Base-by-base conservation (phyloP, 2,113 vertebrate species). In the Ornithorhynchus anatinus region DNA sequence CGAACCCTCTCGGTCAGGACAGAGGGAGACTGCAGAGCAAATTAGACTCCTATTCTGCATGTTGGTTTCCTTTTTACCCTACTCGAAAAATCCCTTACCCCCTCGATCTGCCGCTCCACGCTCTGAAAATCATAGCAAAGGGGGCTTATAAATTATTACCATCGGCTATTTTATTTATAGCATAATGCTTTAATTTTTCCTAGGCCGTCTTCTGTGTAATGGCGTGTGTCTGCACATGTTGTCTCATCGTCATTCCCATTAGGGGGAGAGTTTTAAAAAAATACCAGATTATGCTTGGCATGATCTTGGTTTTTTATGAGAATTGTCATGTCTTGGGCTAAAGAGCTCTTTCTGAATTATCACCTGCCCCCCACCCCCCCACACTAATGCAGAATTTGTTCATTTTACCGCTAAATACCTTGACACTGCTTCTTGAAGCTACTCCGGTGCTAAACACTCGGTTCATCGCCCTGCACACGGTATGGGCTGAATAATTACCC, bases 131-230 rank as follows among this genome's bases (percentile, higher is more conserved):
- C 43, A 54, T 32, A 48, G 58, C 43, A 44, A 48, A 14, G 5
- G n/a, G 45, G 50, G 48, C 42, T 20, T 45, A 56, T 40, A 64
- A 75, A 64, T 62, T 20, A 61, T 25, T 32, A 44, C 4, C 15
- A 8, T 20, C 58, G 38, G 36, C 60, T 8, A 31, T 52, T 57
- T 2, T 36, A 4, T 23, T 75, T 36, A 57, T 31, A 36, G 35
- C 6, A 23, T 39, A 47, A 69, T 10, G 47, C 38, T 60, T 79
- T 56, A 59, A 79, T 16, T 77, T 80, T 42, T 77, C 33, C 14
- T 27, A 19, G 0, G 44, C 61, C 75, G 32, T 27, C 52, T 45
- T 68, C 15, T 27, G 70, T 31, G 69, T 57, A 58, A 48, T 14
- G 48, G 70, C 48, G 38, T 40, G 54, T 44, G 52, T 57, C 51